Evolutionary conservation across 2,797 vertebrate species (phyloP).

Genomic region (Chromis chromis): DNA sequence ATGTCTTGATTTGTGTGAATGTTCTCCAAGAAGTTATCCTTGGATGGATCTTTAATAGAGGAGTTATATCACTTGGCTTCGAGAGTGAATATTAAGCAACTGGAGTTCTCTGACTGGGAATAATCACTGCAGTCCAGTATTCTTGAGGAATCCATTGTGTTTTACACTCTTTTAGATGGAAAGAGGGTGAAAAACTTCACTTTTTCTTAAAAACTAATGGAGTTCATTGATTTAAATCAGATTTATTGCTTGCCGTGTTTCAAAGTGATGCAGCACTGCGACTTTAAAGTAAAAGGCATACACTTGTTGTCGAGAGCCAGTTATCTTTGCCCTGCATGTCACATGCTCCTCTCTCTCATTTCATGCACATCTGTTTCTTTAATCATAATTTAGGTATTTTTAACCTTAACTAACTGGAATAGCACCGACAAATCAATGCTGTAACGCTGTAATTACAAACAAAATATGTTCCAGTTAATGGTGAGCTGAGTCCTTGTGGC

Average conservation of each 20-base stretch:
- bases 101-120: neutral
- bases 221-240: neutral
- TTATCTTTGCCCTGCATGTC: neutral
- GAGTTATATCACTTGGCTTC: neutral
- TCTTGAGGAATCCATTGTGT: neutral
- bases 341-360: neutral
- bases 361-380: neutral
- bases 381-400: neutral
- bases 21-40: neutral
- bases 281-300: neutral
- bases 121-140: neutral
- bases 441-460: slow-evolving; percentile 9
- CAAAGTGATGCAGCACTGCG: neutral
- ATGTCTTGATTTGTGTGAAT: neutral
- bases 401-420: slow-evolving; percentile 2
- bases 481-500: slow-evolving; percentile 35
- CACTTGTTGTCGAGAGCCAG: neutral
- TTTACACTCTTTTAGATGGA: too few species aligned
- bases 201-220: neutral
- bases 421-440: neutral
- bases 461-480: slow-evolving; percentile 29
- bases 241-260: neutral
- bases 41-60: too few species aligned
- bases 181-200: neutral
- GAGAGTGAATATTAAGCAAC: neutral